Evolutionary conservation across 2,888 invertebrate species (phyloP).

Genomic region (Coelinius sp.): DNA sequence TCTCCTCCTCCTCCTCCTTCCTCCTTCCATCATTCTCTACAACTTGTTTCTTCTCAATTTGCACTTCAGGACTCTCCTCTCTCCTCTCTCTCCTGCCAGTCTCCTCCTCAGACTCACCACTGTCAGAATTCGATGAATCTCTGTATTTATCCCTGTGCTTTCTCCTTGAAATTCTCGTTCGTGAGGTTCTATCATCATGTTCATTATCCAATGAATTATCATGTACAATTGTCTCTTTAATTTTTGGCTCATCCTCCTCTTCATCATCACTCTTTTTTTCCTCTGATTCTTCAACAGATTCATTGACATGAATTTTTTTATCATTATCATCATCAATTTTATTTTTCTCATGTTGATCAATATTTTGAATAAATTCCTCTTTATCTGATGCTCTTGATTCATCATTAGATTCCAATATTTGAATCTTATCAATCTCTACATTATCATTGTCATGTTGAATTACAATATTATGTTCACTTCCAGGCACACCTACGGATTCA

Average conservation of each 20-base stretch:
- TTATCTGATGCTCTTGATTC: conserved; percentile 13
- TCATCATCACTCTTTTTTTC: conserved; percentile 60
- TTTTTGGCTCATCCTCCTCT: background rate
- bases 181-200: conserved; percentile 32
- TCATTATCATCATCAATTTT: background rate
- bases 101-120: conserved; percentile 66
- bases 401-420: conserved; percentile 16
- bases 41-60: no score
- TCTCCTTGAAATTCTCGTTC: conserved; percentile 54
- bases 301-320: background rate
- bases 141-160: conserved; percentile 63
- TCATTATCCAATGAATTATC: conserved; percentile 7
- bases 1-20: background rate
- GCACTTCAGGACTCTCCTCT: no score
- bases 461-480: background rate
- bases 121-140: conserved; percentile 65
- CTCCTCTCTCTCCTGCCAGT: no score
- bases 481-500: no score
- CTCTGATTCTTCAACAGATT: conserved; percentile 34
- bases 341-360: no score
- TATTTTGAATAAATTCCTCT: background rate
- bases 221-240: conserved; percentile 39
- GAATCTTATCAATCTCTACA: background rate
- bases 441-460: background rate
- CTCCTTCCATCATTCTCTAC: conserved; percentile 39